Conservation (phyloP, 2,888 invertebrate genomes). For the Strigamia crassipes region DNA sequence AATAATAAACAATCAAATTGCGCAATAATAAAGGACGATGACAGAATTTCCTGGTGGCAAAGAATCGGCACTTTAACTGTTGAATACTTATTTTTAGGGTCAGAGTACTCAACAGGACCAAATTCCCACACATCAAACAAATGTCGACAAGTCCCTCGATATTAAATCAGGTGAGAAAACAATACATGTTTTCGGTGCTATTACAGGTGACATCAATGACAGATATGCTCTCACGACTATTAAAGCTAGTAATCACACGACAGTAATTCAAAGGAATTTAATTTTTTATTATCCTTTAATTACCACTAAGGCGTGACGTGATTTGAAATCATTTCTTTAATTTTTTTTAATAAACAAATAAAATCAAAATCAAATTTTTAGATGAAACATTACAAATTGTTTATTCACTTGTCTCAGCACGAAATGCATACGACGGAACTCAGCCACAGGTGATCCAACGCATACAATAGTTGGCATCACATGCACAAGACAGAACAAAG, state of each 20-base stretch:
- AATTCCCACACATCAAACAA: slow-evolving; percentile 21
- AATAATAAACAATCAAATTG: slow-evolving; percentile 2
- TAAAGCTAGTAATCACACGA: neutral
- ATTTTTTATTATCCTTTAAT: neutral
- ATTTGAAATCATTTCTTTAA: too few species aligned
- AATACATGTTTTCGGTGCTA: neutral
- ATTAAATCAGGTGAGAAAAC: slow-evolving; percentile 15
- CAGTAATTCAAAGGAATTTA: slow-evolving; percentile 17
- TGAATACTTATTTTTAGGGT: slow-evolving; percentile 21
- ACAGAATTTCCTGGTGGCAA: slow-evolving; percentile 21
- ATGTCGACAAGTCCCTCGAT: neutral
- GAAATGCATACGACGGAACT: neutral
- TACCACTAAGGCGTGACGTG: neutral
- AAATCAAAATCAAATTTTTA: neutral
- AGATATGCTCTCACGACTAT: slow-evolving; percentile 3
- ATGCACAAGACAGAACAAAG: neutral
- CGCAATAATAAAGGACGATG: neutral
- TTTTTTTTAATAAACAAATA: too few species aligned
- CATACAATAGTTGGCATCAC: neutral
- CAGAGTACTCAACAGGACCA: neutral
- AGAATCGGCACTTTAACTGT: slow-evolving; percentile 21
- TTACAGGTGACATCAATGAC: slow-evolving; percentile 6
- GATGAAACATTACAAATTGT: neutral
- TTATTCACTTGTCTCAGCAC: neutral
- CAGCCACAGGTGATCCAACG: neutral